Evolutionary conservation across 2,113 vertebrate species (phyloP).

Genomic region (Anoura caudifer): DNA sequence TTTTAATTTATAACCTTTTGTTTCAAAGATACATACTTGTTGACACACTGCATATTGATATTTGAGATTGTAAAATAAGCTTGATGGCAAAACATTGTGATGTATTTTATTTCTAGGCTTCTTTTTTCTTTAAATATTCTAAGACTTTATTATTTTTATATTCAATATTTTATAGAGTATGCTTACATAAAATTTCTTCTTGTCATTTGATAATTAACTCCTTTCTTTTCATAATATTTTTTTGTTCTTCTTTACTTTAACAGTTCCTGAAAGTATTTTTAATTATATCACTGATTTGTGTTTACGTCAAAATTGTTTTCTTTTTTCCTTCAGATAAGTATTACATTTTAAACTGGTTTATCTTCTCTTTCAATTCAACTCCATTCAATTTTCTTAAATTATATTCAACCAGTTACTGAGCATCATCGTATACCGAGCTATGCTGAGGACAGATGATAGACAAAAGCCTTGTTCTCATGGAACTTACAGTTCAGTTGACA

Average conservation of each 20-base stretch:
- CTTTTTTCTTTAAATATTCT: not conserved
- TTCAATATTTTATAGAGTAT: not conserved
- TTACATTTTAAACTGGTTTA: not conserved
- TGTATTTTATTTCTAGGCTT: not conserved
- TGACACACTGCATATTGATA: not conserved
- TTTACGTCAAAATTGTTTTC: not conserved
- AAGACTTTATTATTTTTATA: not conserved
- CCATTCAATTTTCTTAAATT: not conserved
- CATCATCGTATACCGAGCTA: not conserved
- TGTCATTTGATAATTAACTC: not conserved
- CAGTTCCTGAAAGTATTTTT: not conserved
- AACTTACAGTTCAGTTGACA: not conserved
- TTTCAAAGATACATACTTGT: not conserved
- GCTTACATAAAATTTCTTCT: not conserved
- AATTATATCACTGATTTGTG: not conserved
- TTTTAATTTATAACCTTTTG: not conserved
- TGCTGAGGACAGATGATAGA: not conserved
- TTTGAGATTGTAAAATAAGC: not conserved
- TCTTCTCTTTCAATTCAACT: not conserved
- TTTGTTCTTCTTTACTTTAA: not conserved
- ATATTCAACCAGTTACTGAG: not conserved
- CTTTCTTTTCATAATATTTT: not conserved
- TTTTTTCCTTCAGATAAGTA: not conserved
- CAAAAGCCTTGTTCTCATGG: not conserved
- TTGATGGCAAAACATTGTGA: not conserved